Percentiles rank a stretch among this genome's conserved stretches.
Conservation (phyloP, 1,140 invertebrate species). For the Gryllus bimaculatus region DNA sequence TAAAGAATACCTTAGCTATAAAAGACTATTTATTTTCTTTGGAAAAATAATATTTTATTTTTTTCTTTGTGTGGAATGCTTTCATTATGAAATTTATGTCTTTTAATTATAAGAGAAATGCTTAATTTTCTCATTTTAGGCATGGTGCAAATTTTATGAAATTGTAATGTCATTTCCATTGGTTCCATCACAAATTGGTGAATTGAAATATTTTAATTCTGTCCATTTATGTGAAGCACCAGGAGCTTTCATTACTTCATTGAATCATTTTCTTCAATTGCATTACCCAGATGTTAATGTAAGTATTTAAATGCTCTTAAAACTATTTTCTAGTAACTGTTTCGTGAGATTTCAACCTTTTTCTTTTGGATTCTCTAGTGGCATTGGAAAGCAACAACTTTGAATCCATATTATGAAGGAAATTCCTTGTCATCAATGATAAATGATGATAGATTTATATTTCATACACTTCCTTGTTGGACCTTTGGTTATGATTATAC, state of each 20-base stretch:
- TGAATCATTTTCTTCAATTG: constrained; percentile 74
- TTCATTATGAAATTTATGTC: constrained; percentile 13
- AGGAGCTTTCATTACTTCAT: constrained; percentile 79
- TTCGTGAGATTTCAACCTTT: not conserved
- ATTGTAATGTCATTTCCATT: constrained; percentile 55
- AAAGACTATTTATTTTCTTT: no score
- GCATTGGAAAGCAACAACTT: constrained; percentile 74
- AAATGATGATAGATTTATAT: constrained; percentile 76
- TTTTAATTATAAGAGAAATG: constrained; percentile 23
- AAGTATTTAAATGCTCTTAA: constrained; percentile 22
- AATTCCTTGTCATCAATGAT: constrained; percentile 65
- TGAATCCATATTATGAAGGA: constrained; percentile 89
- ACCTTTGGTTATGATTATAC: constrained; percentile 75
- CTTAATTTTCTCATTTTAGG: constrained; percentile 34
- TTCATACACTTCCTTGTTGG: constrained; percentile 68
- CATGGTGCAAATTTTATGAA: constrained; percentile 90
- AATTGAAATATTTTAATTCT: constrained; percentile 45
- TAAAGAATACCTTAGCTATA: no score
- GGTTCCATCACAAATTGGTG: constrained; percentile 39
- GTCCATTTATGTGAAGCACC: constrained; percentile 92
- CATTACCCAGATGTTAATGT: constrained; percentile 45
- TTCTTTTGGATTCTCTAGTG: constrained; percentile 40
- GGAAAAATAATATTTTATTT: not conserved
- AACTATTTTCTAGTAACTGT: not conserved
- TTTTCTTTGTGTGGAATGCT: not conserved